phyloP scores from a whole-genome alignment of 2,797 vertebrate species.

The Neostethus bicornis region DNA sequence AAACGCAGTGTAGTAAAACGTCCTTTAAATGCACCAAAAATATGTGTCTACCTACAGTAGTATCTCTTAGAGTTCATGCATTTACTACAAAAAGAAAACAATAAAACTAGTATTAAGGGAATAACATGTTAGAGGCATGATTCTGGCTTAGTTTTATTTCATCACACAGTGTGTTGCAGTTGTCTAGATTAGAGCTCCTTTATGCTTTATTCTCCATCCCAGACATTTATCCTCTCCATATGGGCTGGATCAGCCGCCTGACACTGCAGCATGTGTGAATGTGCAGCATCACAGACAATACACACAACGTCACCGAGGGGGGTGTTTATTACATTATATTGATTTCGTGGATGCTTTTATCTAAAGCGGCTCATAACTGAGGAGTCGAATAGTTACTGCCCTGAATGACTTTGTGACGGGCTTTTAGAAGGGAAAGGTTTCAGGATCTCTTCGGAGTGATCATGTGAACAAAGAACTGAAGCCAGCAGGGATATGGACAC shows the following conservation, averaged over 20 bases:
- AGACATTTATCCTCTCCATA: neutral
- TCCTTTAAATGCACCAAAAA: constrained; percentile 44
- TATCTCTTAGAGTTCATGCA: constrained; percentile 43
- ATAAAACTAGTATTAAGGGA: neutral
- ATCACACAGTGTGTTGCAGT: neutral
- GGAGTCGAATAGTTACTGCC: neutral
- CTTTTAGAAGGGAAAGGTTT: constrained; percentile 1
- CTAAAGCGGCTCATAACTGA: constrained; percentile 1
- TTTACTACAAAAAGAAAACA: constrained; percentile 2
- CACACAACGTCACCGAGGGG: neutral
- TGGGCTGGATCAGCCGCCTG: neutral
- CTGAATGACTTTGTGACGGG: neutral
- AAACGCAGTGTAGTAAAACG: too few species aligned
- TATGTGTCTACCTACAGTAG: constrained; percentile 45
- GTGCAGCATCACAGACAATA: neutral
- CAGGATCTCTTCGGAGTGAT: neutral
- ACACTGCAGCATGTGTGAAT: neutral
- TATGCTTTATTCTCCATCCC: neutral
- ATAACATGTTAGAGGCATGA: neutral
- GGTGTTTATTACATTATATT: neutral
- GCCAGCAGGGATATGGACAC: neutral
- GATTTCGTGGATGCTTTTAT: constrained; percentile 1
- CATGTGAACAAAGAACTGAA: neutral
- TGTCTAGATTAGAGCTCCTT: neutral
- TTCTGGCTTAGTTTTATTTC: neutral